A percentile compares a stretch with the other conserved stretches of the same genome.
phyloP scores from a whole-genome alignment of 2,888 invertebrate genomes.

The Temnothorax ravouxi region DNA sequence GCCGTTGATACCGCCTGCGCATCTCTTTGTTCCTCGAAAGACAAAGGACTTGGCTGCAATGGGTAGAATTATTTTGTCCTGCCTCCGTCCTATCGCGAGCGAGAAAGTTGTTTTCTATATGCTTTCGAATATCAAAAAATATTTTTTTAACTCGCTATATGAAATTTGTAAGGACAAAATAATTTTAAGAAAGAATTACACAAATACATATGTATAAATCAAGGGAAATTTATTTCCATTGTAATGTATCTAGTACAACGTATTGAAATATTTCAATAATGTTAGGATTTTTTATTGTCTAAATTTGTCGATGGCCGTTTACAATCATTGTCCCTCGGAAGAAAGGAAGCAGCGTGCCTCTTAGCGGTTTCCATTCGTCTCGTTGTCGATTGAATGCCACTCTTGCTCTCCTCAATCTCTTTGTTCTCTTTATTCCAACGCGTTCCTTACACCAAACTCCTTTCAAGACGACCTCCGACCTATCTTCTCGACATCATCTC shows the following conservation, averaged over 20 bases:
- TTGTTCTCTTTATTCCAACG: conserved; percentile 69
- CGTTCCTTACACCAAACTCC: conserved; percentile 45
- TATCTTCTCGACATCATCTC: conserved; percentile 43
- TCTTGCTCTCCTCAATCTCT: conserved; percentile 58
- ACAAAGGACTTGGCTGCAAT: conserved; percentile 63
- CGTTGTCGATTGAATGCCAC: conserved; percentile 63
- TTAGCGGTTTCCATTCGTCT: conserved; percentile 14
- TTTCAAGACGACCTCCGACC: conserved; percentile 38
- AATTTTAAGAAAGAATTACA: background rate
- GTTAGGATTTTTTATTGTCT: background rate
- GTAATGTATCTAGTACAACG: background rate
- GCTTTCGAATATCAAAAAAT: background rate
- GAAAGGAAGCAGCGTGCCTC: background rate
- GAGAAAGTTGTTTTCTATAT: background rate
- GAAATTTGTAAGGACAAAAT: background rate
- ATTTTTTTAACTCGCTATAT: background rate
- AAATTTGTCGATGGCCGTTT: background rate
- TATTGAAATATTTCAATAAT: background rate
- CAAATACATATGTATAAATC: background rate
- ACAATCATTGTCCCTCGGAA: background rate
- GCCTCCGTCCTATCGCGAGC: background rate
- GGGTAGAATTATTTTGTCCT: conserved; percentile 52
- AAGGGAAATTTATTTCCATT: background rate
- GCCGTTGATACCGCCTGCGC: conserved; percentile 46
- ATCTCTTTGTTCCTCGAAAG: conserved; percentile 69